Percentiles rank a stretch among this genome's conserved stretches.
Evolutionary conservation across 1,140 invertebrate species (phyloP).

Genomic region (Cydia splendana): DNA sequence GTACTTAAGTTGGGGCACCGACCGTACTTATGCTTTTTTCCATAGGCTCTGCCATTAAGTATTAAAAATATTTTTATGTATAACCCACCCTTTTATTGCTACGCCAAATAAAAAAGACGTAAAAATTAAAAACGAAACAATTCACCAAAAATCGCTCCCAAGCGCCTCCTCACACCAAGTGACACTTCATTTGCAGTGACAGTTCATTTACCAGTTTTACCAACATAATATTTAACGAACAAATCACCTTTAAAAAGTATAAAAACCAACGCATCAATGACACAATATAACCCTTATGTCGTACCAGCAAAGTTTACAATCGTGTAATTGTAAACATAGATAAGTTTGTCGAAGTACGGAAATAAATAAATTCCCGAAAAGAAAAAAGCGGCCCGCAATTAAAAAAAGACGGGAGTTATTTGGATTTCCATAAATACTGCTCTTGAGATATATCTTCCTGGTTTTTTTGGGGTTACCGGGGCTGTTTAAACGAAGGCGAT

Average conservation of each 20-base stretch:
- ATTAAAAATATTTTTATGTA: neutral
- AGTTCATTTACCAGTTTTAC: slow-evolving; percentile 52
- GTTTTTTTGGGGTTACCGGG: slow-evolving; percentile 47
- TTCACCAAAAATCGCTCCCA: slow-evolving; percentile 27
- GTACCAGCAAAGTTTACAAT: neutral
- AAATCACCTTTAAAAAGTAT: slow-evolving; percentile 12
- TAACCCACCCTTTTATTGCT: neutral
- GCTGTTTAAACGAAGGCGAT: neutral
- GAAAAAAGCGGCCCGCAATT: slow-evolving; percentile 68
- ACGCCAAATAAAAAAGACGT: neutral
- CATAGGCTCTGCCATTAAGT: too few species aligned
- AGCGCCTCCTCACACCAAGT: neutral
- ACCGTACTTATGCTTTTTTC: too few species aligned
- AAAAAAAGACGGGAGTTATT: slow-evolving; percentile 70
- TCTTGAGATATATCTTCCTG: slow-evolving; percentile 75
- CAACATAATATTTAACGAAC: slow-evolving; percentile 33
- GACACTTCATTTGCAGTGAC: slow-evolving; percentile 35
- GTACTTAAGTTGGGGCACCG: too few species aligned
- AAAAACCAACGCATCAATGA: slow-evolving; percentile 49
- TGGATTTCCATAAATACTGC: slow-evolving; percentile 75
- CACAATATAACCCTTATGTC: slow-evolving; percentile 60
- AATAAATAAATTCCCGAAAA: slow-evolving; percentile 64
- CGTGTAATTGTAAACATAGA: neutral
- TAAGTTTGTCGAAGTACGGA: slow-evolving; percentile 42
- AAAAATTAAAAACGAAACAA: slow-evolving; percentile 23